phyloP scores from a whole-genome alignment of 2,888 invertebrate genomes.

The Phalangium opilio region DNA sequence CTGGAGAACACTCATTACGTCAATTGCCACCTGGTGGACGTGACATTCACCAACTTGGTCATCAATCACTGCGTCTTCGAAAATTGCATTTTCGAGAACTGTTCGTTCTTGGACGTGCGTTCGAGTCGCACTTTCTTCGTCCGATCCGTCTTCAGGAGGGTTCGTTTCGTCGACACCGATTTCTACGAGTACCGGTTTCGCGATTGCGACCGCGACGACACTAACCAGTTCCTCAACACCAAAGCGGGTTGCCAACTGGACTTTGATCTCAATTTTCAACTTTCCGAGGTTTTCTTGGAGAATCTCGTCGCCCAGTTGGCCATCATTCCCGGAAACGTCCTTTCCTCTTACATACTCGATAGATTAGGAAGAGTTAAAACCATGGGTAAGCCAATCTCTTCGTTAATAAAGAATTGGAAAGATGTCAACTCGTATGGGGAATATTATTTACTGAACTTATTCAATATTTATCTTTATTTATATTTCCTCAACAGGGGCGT shows the following conservation, averaged over 20 bases:
- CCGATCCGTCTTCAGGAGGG: slow-evolving; percentile 39
- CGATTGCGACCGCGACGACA: slow-evolving; percentile 42
- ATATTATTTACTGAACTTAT: too few species aligned
- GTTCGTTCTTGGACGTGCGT: slow-evolving; percentile 52
- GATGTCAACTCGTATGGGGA: too few species aligned
- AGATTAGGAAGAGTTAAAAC: slow-evolving; percentile 33
- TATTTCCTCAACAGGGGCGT: slow-evolving; percentile 27
- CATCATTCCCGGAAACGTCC: slow-evolving; percentile 34
- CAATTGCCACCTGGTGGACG: slow-evolving; percentile 44
- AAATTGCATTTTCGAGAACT: slow-evolving; percentile 51
- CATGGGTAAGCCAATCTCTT: slow-evolving; percentile 28
- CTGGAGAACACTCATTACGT: slow-evolving; percentile 48
- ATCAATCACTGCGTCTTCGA: slow-evolving; percentile 54
- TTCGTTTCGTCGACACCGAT: slow-evolving; percentile 48
- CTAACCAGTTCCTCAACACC: slow-evolving; percentile 34
- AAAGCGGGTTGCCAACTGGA: slow-evolving; percentile 33
- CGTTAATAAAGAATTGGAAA: too few species aligned
- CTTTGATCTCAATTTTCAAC: slow-evolving; percentile 43
- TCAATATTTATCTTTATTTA: background rate
- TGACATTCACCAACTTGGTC: slow-evolving; percentile 49
- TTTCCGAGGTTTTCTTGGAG: slow-evolving; percentile 38
- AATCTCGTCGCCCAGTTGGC: slow-evolving; percentile 36
- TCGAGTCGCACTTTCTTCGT: slow-evolving; percentile 51
- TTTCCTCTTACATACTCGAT: slow-evolving; percentile 33
- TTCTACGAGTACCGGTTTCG: slow-evolving; percentile 37